These are phyloP conservation scores for Sebastes cheni DNA, from an alignment of 2,797 vertebrate species.

Conservation along the genomic window DNA sequence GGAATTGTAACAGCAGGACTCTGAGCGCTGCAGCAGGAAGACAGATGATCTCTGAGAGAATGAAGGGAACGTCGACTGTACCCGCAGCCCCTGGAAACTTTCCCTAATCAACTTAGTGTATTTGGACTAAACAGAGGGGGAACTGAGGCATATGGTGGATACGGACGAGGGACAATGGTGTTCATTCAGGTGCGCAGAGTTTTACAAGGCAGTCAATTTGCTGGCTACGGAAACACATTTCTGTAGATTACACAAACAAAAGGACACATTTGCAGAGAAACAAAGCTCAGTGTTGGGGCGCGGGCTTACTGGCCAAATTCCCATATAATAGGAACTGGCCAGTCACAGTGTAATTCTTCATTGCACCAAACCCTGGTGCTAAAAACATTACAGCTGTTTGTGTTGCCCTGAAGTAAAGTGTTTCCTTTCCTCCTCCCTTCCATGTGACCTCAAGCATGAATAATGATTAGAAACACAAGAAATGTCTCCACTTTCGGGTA, in stretches of 20 bases:
- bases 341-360: background rate
- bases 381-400: slow-evolving; percentile 18
- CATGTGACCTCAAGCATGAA: slow-evolving; percentile 7
- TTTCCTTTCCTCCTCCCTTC: background rate
- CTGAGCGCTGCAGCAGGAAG: slow-evolving; percentile 46
- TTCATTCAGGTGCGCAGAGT: slow-evolving; percentile 37
- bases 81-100: slow-evolving; percentile 37
- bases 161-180: slow-evolving; percentile 18
- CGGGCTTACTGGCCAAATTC: background rate
- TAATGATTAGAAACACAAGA: slow-evolving; percentile 3
- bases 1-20: slow-evolving; percentile 50
- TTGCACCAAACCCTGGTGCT: background rate
- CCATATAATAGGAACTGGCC: slow-evolving; percentile 9
- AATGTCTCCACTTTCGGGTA: background rate
- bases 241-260: slow-evolving; percentile 45
- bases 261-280: slow-evolving; percentile 43
- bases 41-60: slow-evolving; percentile 55
- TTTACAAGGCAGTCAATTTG: slow-evolving; percentile 29
- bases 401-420: background rate
- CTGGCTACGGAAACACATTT: slow-evolving; percentile 26
- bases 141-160: background rate
- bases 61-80: slow-evolving; percentile 31
- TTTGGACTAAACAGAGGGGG: slow-evolving; percentile 14
- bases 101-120: slow-evolving; percentile 35
- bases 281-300: slow-evolving; percentile 6